phyloP scores from a whole-genome alignment of 1,140 invertebrate species.

The Aphaenogaster rudis region DNA sequence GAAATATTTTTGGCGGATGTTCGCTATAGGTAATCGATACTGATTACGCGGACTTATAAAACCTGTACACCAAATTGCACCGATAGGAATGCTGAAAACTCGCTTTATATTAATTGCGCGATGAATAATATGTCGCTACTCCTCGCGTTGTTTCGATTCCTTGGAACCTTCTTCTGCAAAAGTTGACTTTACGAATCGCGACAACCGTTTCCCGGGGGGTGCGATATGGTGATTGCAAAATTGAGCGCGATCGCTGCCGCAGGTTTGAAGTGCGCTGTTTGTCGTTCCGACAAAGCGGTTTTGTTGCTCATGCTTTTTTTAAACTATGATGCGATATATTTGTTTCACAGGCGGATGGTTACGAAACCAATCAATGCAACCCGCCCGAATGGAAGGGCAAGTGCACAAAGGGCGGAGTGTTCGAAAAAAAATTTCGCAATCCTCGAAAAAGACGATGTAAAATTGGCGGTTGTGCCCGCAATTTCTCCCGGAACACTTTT shows the following conservation, averaged over 20 bases:
- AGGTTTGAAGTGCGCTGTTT: conserved; percentile 48
- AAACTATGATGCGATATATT: conserved; percentile 73
- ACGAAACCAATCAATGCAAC: conserved; percentile 77
- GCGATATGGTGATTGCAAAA: conserved; percentile 43
- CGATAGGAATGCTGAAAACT: not conserved
- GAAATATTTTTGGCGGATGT: conserved; percentile 6
- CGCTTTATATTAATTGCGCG: not conserved
- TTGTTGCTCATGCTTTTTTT: conserved; percentile 57
- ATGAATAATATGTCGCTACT: not conserved
- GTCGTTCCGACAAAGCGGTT: conserved; percentile 65
- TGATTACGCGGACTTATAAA: not conserved
- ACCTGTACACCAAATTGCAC: not conserved
- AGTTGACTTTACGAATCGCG: not conserved
- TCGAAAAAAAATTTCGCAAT: conserved; percentile 66
- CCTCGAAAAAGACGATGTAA: conserved; percentile 60
- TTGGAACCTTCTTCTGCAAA: not conserved
- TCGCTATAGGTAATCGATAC: not conserved
- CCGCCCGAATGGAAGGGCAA: conserved; percentile 75
- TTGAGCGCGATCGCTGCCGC: conserved; percentile 25
- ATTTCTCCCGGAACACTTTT: conserved; percentile 45
- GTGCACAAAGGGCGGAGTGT: conserved; percentile 70
- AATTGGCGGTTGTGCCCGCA: conserved; percentile 10
- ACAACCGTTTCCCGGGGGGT: not conserved
- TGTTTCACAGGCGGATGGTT: conserved; percentile 77
- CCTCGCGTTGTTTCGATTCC: not conserved